Evolutionary conservation across 2,888 invertebrate species (phyloP), one percentile per base, ranked within the genome.

Genomic region (Cerastis leucographa): DNA sequence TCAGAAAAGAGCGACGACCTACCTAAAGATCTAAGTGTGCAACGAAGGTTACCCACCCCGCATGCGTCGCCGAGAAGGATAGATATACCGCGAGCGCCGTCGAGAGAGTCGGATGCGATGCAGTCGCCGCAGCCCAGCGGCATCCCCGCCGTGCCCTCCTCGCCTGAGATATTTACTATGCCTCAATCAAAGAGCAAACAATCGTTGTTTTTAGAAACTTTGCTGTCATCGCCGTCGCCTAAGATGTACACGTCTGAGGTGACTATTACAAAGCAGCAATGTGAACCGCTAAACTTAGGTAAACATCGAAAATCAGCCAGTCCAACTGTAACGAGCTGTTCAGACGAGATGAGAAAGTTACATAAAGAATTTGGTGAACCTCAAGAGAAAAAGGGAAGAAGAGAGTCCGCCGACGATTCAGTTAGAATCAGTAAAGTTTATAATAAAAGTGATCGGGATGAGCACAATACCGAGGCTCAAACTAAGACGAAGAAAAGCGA

Each of bases 101-200:
- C 98, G 3, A 97, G 97, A 81, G 97, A 97, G 88, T 98, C 98
- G 1, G 98, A 98, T 91, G 97, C 98, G 54, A 97, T 98, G 91
- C 98, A 98, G 91, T 98, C 98, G 11, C 98, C 98, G 6, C 97
- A 97, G 88, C 98, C 98, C 6, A 98, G 98, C 86, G 98, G 98
- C 35, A 97, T 98, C 75, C 97, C 98, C 44, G 97, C 97, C 56
- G 97, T 98, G 64, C 97, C 97, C 59, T 97, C 97, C 40, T 98
- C 98, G 14, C 98, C 98, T 25, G 98, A 98, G 93, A 96, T 97
- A 89, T 97, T 97, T 78, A 97, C 97, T 64, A 95, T 97, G 87
- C 96, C 96, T 12, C 91, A 91, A 17, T 93, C 94, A 0, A 96
- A 96, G 89, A 95, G 94, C 87, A 97, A 95, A 91, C 97, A 97